phyloP scores from a whole-genome alignment of 2,888 invertebrate species.

The Incurvaria masculella region DNA sequence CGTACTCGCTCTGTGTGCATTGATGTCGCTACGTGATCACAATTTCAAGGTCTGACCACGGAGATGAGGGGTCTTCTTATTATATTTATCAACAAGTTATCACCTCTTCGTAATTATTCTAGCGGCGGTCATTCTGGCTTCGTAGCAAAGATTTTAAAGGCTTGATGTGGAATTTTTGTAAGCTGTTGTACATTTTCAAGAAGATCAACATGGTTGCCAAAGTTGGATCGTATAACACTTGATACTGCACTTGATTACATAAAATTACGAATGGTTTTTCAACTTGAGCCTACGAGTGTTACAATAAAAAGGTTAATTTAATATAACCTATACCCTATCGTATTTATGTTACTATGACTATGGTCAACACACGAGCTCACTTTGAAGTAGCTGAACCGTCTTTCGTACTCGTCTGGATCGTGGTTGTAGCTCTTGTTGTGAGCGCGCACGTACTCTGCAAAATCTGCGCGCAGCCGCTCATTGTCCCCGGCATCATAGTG shows the following conservation, averaged over 20 bases:
- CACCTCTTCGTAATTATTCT: no score
- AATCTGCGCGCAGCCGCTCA: conserved; percentile 32
- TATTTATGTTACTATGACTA: no score
- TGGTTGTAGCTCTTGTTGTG: conserved; percentile 55
- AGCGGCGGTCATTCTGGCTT: no score
- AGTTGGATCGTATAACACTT: not conserved
- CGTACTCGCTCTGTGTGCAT: no score
- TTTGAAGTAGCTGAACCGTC: conserved; percentile 51
- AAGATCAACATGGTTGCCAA: no score
- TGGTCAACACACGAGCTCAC: conserved; percentile 41
- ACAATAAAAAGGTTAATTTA: conserved; percentile 8
- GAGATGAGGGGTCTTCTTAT: no score
- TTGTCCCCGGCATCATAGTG: conserved; percentile 7
- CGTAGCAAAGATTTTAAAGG: no score
- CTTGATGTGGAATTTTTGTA: no score
- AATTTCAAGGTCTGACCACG: no score
- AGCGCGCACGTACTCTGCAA: conserved; percentile 46
- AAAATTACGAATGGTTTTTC: not conserved
- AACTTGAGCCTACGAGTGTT: conserved; percentile 1
- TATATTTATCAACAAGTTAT: no score
- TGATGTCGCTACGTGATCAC: no score
- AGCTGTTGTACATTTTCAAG: no score
- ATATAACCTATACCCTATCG: conserved; percentile 10
- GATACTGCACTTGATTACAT: not conserved
- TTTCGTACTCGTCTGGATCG: conserved; percentile 42